These are phyloP conservation scores for Solenopsis invicta DNA, from an alignment of 1,140 invertebrate genomes.

Conservation along the genomic window DNA sequence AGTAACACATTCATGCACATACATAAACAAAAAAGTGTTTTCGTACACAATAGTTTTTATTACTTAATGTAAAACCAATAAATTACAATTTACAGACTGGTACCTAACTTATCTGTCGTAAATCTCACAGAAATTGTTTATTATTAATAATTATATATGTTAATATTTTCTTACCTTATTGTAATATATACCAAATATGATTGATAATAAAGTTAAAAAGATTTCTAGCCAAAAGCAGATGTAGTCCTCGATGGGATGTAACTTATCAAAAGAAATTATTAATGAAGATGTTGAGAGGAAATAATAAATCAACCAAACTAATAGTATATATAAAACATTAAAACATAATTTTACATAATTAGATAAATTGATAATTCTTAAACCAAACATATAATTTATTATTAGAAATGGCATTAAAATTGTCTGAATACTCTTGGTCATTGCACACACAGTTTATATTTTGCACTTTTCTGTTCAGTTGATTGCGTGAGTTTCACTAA, in stretches of 20 bases:
- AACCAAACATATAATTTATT: neutral
- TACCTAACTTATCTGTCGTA: no score
- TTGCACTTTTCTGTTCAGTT: neutral
- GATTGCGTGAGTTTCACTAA: no score
- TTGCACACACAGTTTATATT: neutral
- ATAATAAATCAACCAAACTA: conserved; percentile 2
- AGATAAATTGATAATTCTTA: conserved; percentile 14
- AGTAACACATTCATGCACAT: no score
- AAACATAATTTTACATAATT: neutral
- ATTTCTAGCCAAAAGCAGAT: neutral
- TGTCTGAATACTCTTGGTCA: neutral
- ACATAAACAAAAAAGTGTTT: no score
- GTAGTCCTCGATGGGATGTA: neutral
- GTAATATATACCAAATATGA: neutral
- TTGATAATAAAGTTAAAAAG: neutral
- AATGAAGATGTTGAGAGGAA: neutral
- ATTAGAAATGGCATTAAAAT: conserved; percentile 14
- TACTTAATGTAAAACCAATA: no score
- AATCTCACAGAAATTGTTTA: neutral
- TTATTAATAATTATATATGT: neutral
- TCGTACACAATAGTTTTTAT: no score
- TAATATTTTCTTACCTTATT: neutral
- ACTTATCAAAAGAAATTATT: neutral
- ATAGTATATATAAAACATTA: neutral
- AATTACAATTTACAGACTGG: no score